Conservation (phyloP, 2,888 invertebrate species). For the Chloroclystis v-ata region DNA sequence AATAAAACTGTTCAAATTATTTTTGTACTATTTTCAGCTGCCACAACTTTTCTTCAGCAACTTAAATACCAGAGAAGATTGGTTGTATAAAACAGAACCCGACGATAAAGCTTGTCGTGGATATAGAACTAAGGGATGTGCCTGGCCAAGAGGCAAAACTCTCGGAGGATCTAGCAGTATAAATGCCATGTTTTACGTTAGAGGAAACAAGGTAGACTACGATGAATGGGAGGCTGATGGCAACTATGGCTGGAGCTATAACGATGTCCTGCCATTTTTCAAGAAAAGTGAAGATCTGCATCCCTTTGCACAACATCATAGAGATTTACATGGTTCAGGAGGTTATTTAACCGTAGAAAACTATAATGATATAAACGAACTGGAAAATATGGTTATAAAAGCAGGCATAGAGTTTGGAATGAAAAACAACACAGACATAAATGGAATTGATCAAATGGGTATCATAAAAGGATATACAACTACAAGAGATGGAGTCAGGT, state of each 20-base stretch:
- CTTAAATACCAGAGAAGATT: constrained; percentile 60
- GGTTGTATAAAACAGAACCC: constrained; percentile 75
- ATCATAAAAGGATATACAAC: constrained; percentile 62
- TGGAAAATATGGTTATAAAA: constrained; percentile 48
- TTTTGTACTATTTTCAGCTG: constrained; percentile 42
- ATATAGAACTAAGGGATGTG: constrained; percentile 51
- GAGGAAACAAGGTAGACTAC: constrained; percentile 74
- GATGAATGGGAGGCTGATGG: constrained; percentile 75
- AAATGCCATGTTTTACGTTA: constrained; percentile 78
- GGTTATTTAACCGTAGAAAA: constrained; percentile 62
- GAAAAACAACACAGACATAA: constrained; percentile 49
- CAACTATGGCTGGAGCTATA: constrained; percentile 77
- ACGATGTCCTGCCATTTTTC: constrained; percentile 70
- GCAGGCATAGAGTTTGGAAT: constrained; percentile 67
- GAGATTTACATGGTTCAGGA: constrained; percentile 50
- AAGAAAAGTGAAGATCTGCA: constrained; percentile 69
- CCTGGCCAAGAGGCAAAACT: constrained; percentile 81
- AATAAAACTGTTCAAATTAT: no score
- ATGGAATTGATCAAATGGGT: constrained; percentile 69
- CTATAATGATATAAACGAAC: constrained; percentile 30
- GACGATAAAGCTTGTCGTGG: constrained; percentile 59
- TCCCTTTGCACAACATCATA: constrained; percentile 29
- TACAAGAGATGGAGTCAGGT: constrained; percentile 63
- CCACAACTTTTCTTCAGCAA: constrained; percentile 49
- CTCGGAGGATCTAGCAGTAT: constrained; percentile 79